A percentile compares a stretch with the other conserved stretches of the same genome.
phyloP scores from a whole-genome alignment of 2,797 vertebrate genomes.

The Tarsius wallacei region DNA sequence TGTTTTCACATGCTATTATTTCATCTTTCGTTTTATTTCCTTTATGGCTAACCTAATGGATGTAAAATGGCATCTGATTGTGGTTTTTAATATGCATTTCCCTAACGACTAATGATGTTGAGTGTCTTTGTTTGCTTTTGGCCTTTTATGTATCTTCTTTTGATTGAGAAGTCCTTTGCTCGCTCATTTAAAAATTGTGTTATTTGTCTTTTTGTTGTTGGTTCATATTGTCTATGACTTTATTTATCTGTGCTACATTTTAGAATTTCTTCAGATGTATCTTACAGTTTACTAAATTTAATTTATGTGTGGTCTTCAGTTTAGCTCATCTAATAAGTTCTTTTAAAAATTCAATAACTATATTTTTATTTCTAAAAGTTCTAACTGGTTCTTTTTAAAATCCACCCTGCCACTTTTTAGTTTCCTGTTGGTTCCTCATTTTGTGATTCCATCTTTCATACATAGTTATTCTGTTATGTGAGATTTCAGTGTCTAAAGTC shows the following conservation, averaged over 20 bases:
- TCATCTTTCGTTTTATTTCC: not conserved
- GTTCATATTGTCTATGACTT: not conserved
- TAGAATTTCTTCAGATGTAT: not conserved
- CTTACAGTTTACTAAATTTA: not conserved
- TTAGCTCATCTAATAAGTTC: not conserved
- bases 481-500: not conserved
- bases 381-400: not conserved
- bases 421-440: not conserved
- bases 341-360: not conserved
- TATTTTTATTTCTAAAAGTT: conserved; percentile 38
- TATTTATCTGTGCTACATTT: not conserved
- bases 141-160: not conserved
- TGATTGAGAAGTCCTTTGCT: not conserved
- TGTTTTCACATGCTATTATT: not conserved
- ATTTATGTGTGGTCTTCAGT: not conserved
- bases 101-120: not conserved
- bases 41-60: not conserved
- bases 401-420: not conserved
- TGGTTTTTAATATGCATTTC: not conserved
- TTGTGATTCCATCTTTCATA: not conserved
- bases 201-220: not conserved
- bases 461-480: not conserved
- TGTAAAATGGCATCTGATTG: not conserved
- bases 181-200: not conserved
- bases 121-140: not conserved